phyloP scores from a whole-genome alignment of 2,888 invertebrate species.

The Taenaris catops region DNA sequence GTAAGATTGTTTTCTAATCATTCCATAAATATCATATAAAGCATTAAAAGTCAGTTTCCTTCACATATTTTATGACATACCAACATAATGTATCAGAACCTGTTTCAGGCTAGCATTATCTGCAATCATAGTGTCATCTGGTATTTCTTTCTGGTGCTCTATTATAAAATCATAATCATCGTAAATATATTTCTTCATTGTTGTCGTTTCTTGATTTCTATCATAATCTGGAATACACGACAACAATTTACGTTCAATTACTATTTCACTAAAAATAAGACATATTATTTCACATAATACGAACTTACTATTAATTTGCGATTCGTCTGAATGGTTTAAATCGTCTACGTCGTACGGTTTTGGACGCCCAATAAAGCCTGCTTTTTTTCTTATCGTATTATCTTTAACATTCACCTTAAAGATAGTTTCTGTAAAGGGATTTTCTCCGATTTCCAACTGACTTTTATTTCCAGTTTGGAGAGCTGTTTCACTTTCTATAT shows the following conservation, averaged over 20 bases:
- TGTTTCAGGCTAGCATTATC: conserved; percentile 4
- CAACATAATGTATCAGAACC: conserved; percentile 7
- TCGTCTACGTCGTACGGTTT: conserved; percentile 55
- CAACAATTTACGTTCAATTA: conserved; percentile 19
- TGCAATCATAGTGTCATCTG: conserved; percentile 25
- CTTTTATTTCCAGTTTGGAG: conserved; percentile 4
- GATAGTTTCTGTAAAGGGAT: conserved; percentile 2
- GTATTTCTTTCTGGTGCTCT: too few species aligned
- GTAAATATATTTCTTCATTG: conserved; percentile 36
- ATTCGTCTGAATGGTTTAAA: conserved; percentile 31
- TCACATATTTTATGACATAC: conserved; percentile 19
- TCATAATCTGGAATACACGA: conserved; percentile 48
- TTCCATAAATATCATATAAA: too few species aligned
- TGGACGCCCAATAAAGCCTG: conserved; percentile 46
- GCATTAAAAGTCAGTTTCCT: too few species aligned
- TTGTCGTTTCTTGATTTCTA: conserved; percentile 24
- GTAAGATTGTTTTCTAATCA: conserved; percentile 5
- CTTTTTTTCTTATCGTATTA: conserved; percentile 29
- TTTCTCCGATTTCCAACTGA: conserved; percentile 13
- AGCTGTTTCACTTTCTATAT: conserved; percentile 8
- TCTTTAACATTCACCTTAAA: conserved; percentile 4
- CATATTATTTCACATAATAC: conserved; percentile 21
- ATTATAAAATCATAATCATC: conserved; percentile 41
- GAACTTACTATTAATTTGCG: conserved; percentile 45
- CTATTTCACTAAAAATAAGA: conserved; percentile 17